Evolutionary conservation across 2,113 vertebrate genomes (phyloP).

Genomic region (Ciconia maguari): DNA sequence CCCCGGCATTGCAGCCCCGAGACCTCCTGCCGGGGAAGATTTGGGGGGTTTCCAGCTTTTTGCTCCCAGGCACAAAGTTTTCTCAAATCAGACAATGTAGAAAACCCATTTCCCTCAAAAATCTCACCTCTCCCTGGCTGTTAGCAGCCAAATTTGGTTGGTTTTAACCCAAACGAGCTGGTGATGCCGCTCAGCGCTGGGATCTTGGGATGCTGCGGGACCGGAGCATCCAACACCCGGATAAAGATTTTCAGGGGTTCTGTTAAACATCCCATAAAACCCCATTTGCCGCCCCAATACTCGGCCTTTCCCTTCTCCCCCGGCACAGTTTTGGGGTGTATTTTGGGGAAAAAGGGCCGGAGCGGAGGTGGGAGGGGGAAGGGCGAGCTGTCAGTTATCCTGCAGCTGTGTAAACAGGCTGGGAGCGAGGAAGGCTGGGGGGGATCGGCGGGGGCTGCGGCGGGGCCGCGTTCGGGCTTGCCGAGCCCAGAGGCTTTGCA

Average conservation of each 20-base stretch:
- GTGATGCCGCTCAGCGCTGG: neutral
- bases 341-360: neutral
- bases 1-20: neutral
- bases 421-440: neutral
- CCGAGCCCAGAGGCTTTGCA: neutral
- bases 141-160: neutral
- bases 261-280: rapidly evolving
- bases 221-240: neutral
- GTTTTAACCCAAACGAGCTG: rapidly evolving
- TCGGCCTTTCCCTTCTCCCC: neutral
- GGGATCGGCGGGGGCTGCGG: neutral
- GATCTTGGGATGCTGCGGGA: neutral
- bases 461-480: neutral
- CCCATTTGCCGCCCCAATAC: neutral
- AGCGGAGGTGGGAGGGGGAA: neutral
- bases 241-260: neutral
- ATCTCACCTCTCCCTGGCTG: neutral
- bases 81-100: rapidly evolving
- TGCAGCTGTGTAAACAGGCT: conserved; percentile 2
- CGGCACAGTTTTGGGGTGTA: neutral
- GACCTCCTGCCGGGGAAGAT: neutral
- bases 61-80: neutral
- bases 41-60: neutral
- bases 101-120: neutral
- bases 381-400: neutral